Evolutionary conservation across 2,113 vertebrate genomes (phyloP).

Genomic region (Muntiacus muntjak): DNA sequence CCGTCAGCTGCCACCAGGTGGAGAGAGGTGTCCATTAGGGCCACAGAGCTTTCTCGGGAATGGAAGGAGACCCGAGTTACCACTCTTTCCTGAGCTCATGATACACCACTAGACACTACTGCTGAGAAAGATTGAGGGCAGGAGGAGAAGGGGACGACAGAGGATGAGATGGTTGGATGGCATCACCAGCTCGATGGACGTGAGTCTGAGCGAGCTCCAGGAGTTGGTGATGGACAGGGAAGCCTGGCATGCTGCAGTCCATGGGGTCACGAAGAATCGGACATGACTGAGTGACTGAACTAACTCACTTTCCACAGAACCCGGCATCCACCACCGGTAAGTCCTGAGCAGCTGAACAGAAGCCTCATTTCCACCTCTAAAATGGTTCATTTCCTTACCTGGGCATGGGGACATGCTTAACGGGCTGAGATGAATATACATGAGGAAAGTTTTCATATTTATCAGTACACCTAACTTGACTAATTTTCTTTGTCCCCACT

Average conservation of each 20-base stretch:
- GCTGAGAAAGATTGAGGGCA: not conserved
- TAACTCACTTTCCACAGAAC: not conserved
- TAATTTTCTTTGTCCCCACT: no score
- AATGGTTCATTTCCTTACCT: not conserved
- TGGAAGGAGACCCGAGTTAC: no score
- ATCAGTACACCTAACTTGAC: not conserved
- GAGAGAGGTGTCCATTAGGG: no score
- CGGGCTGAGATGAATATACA: not conserved
- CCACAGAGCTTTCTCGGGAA: accelerated
- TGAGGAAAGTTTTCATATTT: not conserved
- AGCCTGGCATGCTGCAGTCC: not conserved
- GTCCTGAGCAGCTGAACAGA: not conserved
- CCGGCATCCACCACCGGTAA: not conserved
- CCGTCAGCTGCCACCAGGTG: not conserved
- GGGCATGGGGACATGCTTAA: not conserved
- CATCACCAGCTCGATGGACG: accelerated
- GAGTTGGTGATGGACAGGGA: not conserved
- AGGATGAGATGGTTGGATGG: not conserved
- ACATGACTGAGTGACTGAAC: not conserved
- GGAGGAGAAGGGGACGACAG: not conserved
- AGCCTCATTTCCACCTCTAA: not conserved
- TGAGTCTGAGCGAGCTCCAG: not conserved
- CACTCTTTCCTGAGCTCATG: no score
- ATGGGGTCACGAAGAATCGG: accelerated
- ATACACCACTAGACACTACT: not conserved